phyloP scores from a whole-genome alignment of 2,888 invertebrate species.

The Bombylius major region DNA sequence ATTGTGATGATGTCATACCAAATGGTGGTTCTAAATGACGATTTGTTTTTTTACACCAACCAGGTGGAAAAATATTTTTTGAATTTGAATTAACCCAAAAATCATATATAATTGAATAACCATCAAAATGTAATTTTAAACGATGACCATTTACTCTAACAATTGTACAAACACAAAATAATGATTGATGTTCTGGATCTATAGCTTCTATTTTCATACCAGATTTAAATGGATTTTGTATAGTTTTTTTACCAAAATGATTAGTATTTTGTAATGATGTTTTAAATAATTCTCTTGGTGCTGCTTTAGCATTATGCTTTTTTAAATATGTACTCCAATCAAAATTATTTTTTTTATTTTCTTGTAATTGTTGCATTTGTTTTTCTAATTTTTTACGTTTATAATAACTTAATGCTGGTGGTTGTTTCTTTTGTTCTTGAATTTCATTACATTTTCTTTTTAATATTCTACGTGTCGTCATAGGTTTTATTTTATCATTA shows the following conservation, averaged over 20 bases:
- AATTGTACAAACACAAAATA: constrained; percentile 80
- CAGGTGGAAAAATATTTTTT: constrained; percentile 80
- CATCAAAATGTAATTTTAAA: constrained; percentile 81
- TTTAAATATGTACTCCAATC: constrained; percentile 77
- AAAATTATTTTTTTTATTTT: constrained; percentile 37
- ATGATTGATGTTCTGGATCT: constrained; percentile 80
- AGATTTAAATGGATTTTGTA: constrained; percentile 61
- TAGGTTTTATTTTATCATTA: no score
- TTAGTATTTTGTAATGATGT: constrained; percentile 51
- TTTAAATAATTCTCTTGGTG: constrained; percentile 64
- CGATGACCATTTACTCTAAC: constrained; percentile 72
- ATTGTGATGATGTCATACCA: constrained; percentile 46
- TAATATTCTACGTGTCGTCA: no score
- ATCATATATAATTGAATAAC: constrained; percentile 76
- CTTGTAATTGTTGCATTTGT: no score
- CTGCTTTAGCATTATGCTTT: constrained; percentile 59
- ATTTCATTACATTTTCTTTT: no score
- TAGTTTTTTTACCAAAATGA: constrained; percentile 17
- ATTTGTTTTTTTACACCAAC: constrained; percentile 84
- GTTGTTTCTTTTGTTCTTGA: no score
- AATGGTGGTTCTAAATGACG: constrained; percentile 69
- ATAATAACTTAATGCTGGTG: no score
- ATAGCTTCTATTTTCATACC: constrained; percentile 90
- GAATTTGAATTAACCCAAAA: constrained; percentile 91
- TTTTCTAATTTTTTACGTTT: no score